A percentile compares a stretch with the other conserved stretches of the same genome.
Conservation (phyloP, 2,888 invertebrate genomes). For the Cephus pygmeus region DNA sequence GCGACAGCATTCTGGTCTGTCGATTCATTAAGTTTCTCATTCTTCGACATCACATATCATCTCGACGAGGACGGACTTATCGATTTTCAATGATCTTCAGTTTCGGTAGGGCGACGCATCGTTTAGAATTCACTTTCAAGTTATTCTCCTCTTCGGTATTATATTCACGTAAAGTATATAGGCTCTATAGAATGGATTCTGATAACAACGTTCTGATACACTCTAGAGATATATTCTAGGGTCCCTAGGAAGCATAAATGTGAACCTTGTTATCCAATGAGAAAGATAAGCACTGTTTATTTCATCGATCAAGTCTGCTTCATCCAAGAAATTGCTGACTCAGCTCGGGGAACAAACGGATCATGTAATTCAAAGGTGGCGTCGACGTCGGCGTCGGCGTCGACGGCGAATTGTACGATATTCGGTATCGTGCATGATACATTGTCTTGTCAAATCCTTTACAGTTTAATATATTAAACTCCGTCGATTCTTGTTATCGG, state of each 20-base stretch:
- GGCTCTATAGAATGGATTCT: neutral
- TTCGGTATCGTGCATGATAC: neutral
- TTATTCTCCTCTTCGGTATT: neutral
- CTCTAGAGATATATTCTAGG: neutral
- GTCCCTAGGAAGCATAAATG: neutral
- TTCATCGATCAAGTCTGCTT: neutral
- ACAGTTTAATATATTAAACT: too few species aligned
- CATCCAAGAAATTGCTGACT: neutral
- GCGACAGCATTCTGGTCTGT: neutral
- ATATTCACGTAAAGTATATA: neutral
- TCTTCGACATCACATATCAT: too few species aligned
- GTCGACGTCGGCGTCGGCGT: neutral
- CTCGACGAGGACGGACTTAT: neutral
- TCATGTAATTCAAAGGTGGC: neutral
- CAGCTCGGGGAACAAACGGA: neutral
- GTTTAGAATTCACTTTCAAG: neutral
- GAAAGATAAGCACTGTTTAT: neutral
- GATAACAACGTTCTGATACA: neutral
- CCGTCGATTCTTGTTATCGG: too few species aligned
- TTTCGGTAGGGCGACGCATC: neutral
- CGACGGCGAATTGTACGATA: neutral
- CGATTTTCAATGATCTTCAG: neutral
- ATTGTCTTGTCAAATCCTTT: neutral
- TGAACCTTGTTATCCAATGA: neutral
- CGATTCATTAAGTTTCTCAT: neutral